Conservation (phyloP, 2,113 vertebrate genomes). For the Platichthys flesus region DNA sequence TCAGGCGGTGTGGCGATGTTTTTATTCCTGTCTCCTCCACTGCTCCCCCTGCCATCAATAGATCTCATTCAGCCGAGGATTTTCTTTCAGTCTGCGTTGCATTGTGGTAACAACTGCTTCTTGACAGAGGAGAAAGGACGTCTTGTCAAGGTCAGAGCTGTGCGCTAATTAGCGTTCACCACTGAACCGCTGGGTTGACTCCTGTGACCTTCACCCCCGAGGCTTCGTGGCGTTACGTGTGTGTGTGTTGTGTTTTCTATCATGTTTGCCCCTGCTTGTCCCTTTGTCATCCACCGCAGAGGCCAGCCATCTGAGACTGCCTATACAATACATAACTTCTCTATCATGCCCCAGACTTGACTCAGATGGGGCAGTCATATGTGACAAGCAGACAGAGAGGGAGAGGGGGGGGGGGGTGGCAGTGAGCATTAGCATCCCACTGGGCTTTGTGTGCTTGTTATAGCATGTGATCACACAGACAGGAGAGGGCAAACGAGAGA, state of each 20-base stretch:
- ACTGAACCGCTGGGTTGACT: conserved; percentile 68
- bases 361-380: conserved; percentile 62
- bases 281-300: conserved; percentile 49
- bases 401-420: conserved; percentile 42
- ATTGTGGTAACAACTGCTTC: conserved; percentile 68
- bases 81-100: conserved; percentile 60
- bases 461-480: conserved; percentile 77
- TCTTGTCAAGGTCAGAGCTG: conserved; percentile 78
- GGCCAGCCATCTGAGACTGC: conserved; percentile 62
- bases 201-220: conserved; percentile 70
- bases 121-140: conserved; percentile 62
- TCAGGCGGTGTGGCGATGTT: conserved; percentile 68
- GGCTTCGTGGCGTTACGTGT: conserved; percentile 56
- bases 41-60: conserved; percentile 73
- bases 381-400: conserved; percentile 59
- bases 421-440: conserved; percentile 65
- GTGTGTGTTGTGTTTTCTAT: conserved; percentile 61
- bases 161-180: conserved; percentile 77
- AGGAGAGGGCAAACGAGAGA: conserved; percentile 54
- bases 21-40: conserved; percentile 64
- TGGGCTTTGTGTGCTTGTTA: conserved; percentile 79
- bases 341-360: conserved; percentile 52
- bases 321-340: conserved; percentile 54
- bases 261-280: conserved; percentile 42
- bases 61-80: conserved; percentile 73